These are phyloP conservation scores for Halcyon smyrnensis DNA, from an alignment of 2,797 vertebrate genomes.

Conservation along the genomic window DNA sequence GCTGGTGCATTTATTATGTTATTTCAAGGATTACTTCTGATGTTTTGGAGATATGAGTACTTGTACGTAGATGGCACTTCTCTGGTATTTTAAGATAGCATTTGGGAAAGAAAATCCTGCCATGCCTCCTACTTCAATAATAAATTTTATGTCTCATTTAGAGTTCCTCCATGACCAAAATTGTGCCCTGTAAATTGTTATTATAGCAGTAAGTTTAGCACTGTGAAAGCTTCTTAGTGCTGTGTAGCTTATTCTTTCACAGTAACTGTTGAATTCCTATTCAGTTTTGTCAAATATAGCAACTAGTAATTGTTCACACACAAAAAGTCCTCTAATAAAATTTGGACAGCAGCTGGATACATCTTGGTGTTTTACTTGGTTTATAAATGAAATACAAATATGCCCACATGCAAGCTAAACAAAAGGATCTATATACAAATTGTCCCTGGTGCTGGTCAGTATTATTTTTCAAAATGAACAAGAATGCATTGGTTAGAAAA, in stretches of 20 bases:
- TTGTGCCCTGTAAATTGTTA: neutral
- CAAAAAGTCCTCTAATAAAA: neutral
- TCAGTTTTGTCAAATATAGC: neutral
- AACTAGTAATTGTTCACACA: neutral
- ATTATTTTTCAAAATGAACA: neutral
- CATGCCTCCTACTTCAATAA: neutral
- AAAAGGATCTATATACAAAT: neutral
- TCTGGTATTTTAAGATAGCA: neutral
- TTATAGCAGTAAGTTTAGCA: neutral
- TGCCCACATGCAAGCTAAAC: neutral
- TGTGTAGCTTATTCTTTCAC: neutral
- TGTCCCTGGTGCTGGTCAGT: accelerated
- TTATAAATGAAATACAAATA: neutral
- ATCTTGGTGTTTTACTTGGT: neutral
- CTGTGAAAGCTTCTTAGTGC: neutral
- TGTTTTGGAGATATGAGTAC: neutral
- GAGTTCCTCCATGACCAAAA: neutral
- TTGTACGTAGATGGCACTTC: neutral
- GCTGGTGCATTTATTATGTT: neutral
- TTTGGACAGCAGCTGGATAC: neutral
- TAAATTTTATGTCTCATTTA: neutral
- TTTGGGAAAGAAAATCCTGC: neutral
- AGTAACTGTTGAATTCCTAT: neutral
- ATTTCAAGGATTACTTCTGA: neutral
- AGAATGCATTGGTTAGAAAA: neutral